Base-by-base conservation (phyloP, 2,888 invertebrate genomes). In the Carpatolechia fugitivella region DNA sequence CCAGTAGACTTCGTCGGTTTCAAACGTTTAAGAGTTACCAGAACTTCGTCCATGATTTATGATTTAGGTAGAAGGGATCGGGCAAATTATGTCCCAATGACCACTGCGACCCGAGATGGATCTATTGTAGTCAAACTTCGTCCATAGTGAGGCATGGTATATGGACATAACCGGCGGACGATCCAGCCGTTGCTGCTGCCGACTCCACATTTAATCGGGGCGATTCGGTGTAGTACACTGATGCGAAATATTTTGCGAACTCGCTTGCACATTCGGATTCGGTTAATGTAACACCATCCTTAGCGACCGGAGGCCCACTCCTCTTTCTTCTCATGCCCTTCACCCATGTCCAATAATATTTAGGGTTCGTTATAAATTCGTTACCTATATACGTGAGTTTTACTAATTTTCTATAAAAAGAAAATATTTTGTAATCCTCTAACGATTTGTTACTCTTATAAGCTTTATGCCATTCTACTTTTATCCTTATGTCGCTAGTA, bases 171-270 rank as follows among this genome's bases (percentile, higher is more conserved):
- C 35, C 50, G 10, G 29, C 41, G 18, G 35, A 38, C 13, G 14
- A 14, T 3, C 44, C 44, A 24, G 44, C 44, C 1, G 5, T 11
- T 14, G 18, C 44, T 3, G 44, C 44, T 1, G 20, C 24, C 11
- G 18, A 4, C 3, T 24, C n/a, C 10, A 16, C 20, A 64, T 67
- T 62, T 56, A 56, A 63, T 63, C 24, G 44, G 20, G 44, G 20
- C 7, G 20, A 11, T 18, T 20, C 44, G 3, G 44, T 20, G 44
- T 14, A 3, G 10, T 20, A 44, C 6, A 44, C 44, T 1, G 44
- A 44, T 3, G 10, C 20, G 10, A 44, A 44, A 24, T 44, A 44
- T 3, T 24, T 10, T 20, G 44, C 44, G 24, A 44, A 44, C n/a
- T 18, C 44, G 11, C 11, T 24, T 1, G 44, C 44, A 11, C 44